A percentile compares a stretch with the other conserved stretches of the same genome.
These are phyloP conservation scores for Eurytoma adleriae DNA, from an alignment of 2,888 invertebrate genomes.

Conservation along the genomic window DNA sequence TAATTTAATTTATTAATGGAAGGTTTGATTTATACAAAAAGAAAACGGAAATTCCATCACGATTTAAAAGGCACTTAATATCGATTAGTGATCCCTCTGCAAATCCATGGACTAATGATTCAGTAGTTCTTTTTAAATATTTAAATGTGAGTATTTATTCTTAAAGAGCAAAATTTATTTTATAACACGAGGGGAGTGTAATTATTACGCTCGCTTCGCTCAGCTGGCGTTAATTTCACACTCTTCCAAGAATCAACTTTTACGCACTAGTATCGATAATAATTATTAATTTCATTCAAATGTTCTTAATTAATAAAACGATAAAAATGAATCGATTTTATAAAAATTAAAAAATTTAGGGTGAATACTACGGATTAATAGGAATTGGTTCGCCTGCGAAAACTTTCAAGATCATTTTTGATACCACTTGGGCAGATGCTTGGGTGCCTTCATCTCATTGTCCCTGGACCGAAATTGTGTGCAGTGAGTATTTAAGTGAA, in stretches of 20 bases:
- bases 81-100: not conserved
- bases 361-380: constrained; percentile 77
- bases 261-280: too few species aligned
- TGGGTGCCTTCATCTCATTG: constrained; percentile 77
- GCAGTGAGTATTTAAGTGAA: constrained; percentile 73
- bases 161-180: not conserved
- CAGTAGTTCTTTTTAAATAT: constrained; percentile 62
- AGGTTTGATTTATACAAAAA: constrained; percentile 45
- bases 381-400: constrained; percentile 76
- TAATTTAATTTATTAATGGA: not conserved
- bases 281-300: not conserved
- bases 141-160: constrained; percentile 61
- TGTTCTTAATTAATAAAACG: not conserved
- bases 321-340: not conserved
- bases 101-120: constrained; percentile 50
- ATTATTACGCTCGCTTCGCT: too few species aligned
- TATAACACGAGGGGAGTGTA: too few species aligned
- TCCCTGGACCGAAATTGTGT: constrained; percentile 72
- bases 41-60: not conserved
- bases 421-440: constrained; percentile 77
- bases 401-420: constrained; percentile 76
- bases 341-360: constrained; percentile 64
- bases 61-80: not conserved
- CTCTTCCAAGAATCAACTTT: too few species aligned
- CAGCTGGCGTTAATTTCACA: too few species aligned